Conservation (phyloP, 2,888 invertebrate species). For the Philereme transversata region DNA sequence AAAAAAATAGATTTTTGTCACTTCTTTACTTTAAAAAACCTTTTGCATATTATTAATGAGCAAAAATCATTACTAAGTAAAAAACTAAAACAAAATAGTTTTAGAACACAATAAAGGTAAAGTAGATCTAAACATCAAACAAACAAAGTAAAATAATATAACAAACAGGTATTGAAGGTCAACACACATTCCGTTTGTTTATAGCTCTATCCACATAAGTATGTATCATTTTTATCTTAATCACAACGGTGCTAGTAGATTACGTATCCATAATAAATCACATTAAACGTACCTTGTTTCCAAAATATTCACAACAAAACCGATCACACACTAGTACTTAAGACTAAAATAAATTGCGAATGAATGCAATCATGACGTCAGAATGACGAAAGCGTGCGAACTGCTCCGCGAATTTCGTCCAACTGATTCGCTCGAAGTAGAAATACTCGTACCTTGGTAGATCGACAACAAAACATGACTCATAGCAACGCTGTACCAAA, state of each 20-base stretch:
- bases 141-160: too few species aligned
- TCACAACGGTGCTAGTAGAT: too few species aligned
- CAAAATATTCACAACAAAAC: background rate
- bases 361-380: conserved; percentile 13
- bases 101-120: too few species aligned
- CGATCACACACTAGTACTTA: background rate
- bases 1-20: conserved; percentile 2
- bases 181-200: too few species aligned
- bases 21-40: background rate
- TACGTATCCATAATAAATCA: background rate
- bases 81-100: too few species aligned
- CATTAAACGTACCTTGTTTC: conserved; percentile 7
- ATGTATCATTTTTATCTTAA: too few species aligned
- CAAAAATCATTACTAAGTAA: background rate
- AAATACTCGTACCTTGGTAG: background rate
- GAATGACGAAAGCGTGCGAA: background rate
- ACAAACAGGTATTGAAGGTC: too few species aligned
- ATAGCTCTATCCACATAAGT: too few species aligned
- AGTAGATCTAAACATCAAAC: too few species aligned
- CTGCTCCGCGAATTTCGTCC: conserved; percentile 3
- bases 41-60: background rate
- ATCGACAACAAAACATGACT: conserved; percentile 1
- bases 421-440: background rate
- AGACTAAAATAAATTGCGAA: conserved; percentile 8
- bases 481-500: background rate